phyloP scores from a whole-genome alignment of 2,888 invertebrate genomes.

The Punctoribates punctum region DNA sequence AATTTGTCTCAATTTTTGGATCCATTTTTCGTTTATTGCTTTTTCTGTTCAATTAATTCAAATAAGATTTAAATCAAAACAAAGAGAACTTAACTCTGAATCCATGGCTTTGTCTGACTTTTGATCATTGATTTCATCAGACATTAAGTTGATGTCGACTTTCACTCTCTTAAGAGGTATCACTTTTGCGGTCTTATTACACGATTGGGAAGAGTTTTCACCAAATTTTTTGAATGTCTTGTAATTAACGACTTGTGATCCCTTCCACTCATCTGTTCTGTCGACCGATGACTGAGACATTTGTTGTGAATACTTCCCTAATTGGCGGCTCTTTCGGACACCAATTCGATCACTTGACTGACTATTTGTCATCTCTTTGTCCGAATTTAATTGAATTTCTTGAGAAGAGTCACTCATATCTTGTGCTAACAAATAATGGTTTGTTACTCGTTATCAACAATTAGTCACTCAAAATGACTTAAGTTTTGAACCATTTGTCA shows the following conservation, averaged over 20 bases:
- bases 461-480: too few species aligned
- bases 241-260: slow-evolving; percentile 11
- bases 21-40: neutral
- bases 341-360: neutral
- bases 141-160: neutral
- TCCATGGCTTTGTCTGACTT: neutral
- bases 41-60: neutral
- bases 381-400: too few species aligned
- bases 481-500: too few species aligned
- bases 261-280: slow-evolving; percentile 6
- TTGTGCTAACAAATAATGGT: too few species aligned
- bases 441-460: too few species aligned
- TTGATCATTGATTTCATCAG: neutral
- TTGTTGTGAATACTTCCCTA: neutral
- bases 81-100: neutral
- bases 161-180: neutral
- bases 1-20: neutral
- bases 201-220: slow-evolving; percentile 1
- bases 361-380: too few species aligned
- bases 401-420: too few species aligned
- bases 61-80: too few species aligned
- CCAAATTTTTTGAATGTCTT: slow-evolving; percentile 5
- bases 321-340: neutral
- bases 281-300: neutral
- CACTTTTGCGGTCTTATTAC: neutral